A percentile compares a stretch with the other conserved stretches of the same genome.
Evolutionary conservation across 2,888 invertebrate genomes (phyloP).

Genomic region (Tholera decimalis): DNA sequence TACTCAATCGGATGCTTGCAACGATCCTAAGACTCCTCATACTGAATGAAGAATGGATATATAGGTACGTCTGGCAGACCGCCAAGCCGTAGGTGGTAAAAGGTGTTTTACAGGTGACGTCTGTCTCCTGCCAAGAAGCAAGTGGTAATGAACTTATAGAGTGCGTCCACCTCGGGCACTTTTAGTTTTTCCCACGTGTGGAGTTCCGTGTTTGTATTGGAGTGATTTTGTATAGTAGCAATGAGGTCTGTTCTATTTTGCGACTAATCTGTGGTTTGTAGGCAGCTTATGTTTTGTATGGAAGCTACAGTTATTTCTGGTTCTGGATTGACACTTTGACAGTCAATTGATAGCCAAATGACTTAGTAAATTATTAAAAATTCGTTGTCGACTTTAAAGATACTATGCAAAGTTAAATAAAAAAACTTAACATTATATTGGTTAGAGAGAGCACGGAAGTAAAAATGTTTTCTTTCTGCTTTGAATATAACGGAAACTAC

Average conservation of each 20-base stretch:
- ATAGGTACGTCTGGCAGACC: constrained; percentile 72
- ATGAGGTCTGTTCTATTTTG: neutral
- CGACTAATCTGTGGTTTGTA: neutral
- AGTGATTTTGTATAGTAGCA: neutral
- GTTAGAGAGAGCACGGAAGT: neutral
- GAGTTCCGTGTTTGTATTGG: constrained; percentile 25
- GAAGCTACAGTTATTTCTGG: neutral
- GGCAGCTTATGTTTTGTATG: neutral
- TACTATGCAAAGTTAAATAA: too few relatives aligned
- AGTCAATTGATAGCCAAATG: neutral
- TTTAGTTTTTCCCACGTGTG: constrained; percentile 47
- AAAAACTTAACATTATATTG: neutral
- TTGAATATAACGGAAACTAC: constrained; percentile 11
- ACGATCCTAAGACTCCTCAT: constrained; percentile 56
- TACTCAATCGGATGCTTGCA: constrained; percentile 5
- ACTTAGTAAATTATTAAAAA: too few relatives aligned
- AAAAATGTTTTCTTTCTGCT: neutral
- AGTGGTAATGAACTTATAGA: constrained; percentile 87
- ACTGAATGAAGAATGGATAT: constrained; percentile 67
- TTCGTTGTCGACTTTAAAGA: too few relatives aligned
- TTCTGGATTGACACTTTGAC: neutral
- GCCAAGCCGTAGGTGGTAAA: constrained; percentile 74
- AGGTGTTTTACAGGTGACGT: constrained; percentile 81
- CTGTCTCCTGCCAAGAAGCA: constrained; percentile 83
- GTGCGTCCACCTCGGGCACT: constrained; percentile 70